These are phyloP conservation scores for Chionis minor DNA, from an alignment of 2,113 vertebrate species.

Conservation along the genomic window DNA sequence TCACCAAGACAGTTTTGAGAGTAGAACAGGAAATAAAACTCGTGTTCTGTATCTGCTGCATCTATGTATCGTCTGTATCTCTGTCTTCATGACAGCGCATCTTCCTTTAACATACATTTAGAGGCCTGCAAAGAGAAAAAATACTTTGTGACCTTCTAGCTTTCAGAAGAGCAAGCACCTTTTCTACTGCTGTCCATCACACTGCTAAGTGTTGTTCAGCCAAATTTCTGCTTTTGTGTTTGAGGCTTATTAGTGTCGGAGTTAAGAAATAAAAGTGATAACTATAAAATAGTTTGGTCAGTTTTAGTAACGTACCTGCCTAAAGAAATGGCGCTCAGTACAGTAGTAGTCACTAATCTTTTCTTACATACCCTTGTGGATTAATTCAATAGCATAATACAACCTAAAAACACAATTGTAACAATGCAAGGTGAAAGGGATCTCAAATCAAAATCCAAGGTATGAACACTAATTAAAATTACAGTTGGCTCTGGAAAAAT, in stretches of 20 bases:
- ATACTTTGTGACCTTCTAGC: background rate
- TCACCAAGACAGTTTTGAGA: background rate
- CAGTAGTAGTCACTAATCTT: background rate
- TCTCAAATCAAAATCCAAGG: background rate
- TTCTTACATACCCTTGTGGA: background rate
- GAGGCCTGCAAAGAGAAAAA: background rate
- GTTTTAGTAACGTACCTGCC: background rate
- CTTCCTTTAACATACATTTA: background rate
- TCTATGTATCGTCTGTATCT: background rate
- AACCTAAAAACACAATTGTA: background rate
- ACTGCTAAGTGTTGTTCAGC: background rate
- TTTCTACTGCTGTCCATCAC: background rate
- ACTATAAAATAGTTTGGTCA: background rate
- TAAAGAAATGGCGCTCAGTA: background rate
- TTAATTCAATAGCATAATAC: background rate
- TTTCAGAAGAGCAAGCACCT: background rate
- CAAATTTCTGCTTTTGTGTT: background rate
- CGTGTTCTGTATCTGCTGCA: fast-evolving
- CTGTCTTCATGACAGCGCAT: background rate
- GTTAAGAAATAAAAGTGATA: background rate
- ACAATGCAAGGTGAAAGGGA: background rate
- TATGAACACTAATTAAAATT: background rate
- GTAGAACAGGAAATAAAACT: background rate
- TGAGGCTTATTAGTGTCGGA: background rate
- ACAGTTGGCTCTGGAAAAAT: background rate